These are phyloP conservation scores for Cygnus buccinator DNA, from an alignment of 2,113 vertebrate genomes.

Conservation along the genomic window DNA sequence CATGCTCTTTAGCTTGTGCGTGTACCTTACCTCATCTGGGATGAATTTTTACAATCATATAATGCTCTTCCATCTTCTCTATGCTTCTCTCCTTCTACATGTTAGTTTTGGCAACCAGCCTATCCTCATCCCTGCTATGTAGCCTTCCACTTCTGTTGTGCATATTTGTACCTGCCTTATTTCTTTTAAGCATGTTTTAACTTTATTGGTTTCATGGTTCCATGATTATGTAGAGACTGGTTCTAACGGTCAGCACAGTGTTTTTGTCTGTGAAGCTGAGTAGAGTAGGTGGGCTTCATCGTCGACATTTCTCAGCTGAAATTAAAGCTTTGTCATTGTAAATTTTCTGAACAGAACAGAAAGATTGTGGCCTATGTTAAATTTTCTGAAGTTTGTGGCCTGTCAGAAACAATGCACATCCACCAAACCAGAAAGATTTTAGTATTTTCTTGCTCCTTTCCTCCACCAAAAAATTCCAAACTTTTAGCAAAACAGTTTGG, in stretches of 20 bases:
- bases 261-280: not conserved
- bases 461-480: not conserved
- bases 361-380: not conserved
- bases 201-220: not conserved
- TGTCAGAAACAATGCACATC: not conserved
- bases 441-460: not conserved
- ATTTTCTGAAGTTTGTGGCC: not conserved
- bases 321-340: not conserved
- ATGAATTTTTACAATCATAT: not conserved
- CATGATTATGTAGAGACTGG: not conserved
- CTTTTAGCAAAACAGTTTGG: not conserved
- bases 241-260: not conserved
- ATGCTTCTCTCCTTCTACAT: not conserved
- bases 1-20: not conserved
- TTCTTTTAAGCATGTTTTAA: not conserved
- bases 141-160: not conserved
- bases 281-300: not conserved
- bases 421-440: not conserved
- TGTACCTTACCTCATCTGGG: not conserved
- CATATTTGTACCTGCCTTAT: not conserved
- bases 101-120: not conserved
- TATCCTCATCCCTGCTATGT: not conserved
- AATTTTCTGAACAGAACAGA: not conserved
- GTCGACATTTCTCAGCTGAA: fast-evolving
- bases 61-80: not conserved